phyloP scores from a whole-genome alignment of 2,797 vertebrate species.

The Lepilemur ruficaudatus region DNA sequence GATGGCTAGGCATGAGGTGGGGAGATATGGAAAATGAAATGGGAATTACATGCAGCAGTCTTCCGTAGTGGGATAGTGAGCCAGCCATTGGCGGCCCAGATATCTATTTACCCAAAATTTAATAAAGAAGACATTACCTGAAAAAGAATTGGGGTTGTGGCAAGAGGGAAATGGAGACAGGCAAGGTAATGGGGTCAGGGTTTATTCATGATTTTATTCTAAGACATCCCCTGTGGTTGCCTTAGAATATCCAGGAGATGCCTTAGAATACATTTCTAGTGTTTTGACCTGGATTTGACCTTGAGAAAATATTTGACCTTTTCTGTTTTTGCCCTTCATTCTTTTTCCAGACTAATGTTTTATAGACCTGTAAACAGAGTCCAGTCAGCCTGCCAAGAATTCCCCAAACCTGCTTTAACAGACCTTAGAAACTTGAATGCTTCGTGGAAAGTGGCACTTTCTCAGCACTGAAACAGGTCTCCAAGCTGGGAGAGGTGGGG shows the following conservation, averaged over 20 bases:
- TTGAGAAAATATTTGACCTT: slow-evolving; percentile 49
- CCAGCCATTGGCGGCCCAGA: background rate
- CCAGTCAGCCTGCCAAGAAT: background rate
- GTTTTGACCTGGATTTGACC: slow-evolving; percentile 45
- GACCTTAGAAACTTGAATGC: background rate
- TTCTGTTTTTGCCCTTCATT: background rate
- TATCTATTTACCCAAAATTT: background rate
- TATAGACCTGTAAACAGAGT: background rate
- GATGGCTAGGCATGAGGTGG: background rate
- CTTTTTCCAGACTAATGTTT: background rate
- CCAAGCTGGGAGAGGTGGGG: no score
- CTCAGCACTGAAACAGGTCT: background rate
- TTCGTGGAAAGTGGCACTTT: slow-evolving; percentile 5
- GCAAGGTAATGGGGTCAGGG: background rate
- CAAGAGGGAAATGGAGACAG: background rate
- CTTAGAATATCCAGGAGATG: background rate
- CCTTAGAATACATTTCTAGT: background rate
- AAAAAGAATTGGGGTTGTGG: background rate
- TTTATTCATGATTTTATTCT: background rate
- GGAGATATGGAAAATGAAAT: background rate
- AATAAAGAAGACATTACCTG: background rate
- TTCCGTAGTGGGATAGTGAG: background rate
- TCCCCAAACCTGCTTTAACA: background rate
- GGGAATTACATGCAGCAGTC: background rate
- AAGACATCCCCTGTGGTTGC: background rate